Base-by-base conservation (phyloP, 2,888 invertebrate species). In the Mesochorus sp. region DNA sequence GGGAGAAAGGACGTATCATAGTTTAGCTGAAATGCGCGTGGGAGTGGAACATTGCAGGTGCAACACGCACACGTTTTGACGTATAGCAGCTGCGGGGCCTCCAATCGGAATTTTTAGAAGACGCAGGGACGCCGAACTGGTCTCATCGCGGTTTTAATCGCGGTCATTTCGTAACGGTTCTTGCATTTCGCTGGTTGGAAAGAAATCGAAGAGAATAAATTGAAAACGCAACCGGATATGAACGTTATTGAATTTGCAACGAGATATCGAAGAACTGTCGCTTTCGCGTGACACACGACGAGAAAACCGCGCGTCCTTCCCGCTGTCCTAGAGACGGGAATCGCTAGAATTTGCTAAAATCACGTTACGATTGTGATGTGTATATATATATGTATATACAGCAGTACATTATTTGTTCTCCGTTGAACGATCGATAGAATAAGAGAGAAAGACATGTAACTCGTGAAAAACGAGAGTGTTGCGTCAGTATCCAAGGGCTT, bases 221-320 rank as follows among this genome's bases (percentile, higher is more conserved):
- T 19, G 59, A 28, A 37, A 19, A 28, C 44, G 14, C 31, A 34
- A 39, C 67, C 53, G 67, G 67, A 53, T 26, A 59, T 59, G 53
- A 78, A 71, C 57, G 75, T 80, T 70, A 82, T 83, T 79, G 80
- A 82, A 81, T 81, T 62, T 8, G 31, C 70, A 59, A 76, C 10
- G 64, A 31, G 10, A n/a, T 34, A 49, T 57, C n/a, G 3, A 2
- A 39, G 24, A 28, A 31, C 5, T n/a, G n/a, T n/a, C 24, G 53
- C 19, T 42, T 26, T 12, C 42, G 10, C 8, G 21, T 19, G 44
- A 19, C 37, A 49, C 26, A 17, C 6, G 24, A 19, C 4, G 62
- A 44, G 37, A 61, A n/a, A 28, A 39, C 26, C 42, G 31, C 53
- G 26, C 14, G 17, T 57, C 10, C 61, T 10, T 1, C 61, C 17